These are phyloP conservation scores for Valencia hispanica DNA, from an alignment of 2,797 vertebrate species.

Conservation along the genomic window DNA sequence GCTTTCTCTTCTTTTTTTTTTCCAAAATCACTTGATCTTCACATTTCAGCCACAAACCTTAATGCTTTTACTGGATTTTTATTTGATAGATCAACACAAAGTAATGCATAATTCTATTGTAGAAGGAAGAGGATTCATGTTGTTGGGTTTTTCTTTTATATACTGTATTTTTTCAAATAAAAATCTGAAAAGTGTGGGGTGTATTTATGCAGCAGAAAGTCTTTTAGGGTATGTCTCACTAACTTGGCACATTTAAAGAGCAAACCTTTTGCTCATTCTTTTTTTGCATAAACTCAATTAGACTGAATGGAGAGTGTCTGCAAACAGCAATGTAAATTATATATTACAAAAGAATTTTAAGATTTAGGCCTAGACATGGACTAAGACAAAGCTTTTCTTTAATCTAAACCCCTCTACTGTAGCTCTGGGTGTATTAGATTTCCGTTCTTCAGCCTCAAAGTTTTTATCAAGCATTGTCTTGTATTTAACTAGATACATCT, in stretches of 20 bases:
- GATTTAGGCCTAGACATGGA: not conserved
- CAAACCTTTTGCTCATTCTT: not conserved
- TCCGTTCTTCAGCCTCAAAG: not conserved
- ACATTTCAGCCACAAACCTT: not conserved
- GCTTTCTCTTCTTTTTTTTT: not conserved
- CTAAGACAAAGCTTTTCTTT: not conserved
- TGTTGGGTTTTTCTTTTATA: not conserved
- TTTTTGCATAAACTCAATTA: not conserved
- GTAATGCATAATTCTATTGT: not conserved
- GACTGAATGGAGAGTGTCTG: not conserved
- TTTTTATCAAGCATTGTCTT: not conserved
- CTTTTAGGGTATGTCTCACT: not conserved
- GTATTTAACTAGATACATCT: not conserved
- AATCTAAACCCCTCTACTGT: too few species aligned
- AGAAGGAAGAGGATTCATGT: not conserved
- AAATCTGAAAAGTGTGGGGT: not conserved
- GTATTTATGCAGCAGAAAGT: too few species aligned
- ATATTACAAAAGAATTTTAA: not conserved
- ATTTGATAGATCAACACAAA: not conserved
- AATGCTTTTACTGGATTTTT: not conserved
- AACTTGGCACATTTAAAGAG: not conserved
- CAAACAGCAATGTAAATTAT: not conserved
- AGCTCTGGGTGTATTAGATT: not conserved
- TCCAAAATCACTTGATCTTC: slow-evolving; percentile 3
- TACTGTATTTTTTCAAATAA: not conserved